A percentile compares a stretch with the other conserved stretches of the same genome.
Conservation (phyloP, 2,888 invertebrate genomes). For the Piscicola geometra region DNA sequence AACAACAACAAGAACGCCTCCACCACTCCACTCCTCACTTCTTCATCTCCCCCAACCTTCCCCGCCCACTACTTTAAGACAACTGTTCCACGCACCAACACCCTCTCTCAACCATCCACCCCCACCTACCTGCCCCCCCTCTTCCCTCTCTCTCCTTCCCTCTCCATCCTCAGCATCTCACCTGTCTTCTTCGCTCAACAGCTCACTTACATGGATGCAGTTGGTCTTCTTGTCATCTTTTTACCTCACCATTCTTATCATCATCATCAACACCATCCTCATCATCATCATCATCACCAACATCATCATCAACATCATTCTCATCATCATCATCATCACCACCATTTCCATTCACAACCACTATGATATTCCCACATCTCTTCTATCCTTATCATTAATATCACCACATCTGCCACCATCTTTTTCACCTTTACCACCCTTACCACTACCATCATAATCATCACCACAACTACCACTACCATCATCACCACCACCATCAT, state of each 20-base stretch:
- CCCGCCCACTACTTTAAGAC: not conserved
- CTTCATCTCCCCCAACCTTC: not conserved
- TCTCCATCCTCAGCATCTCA: constrained; percentile 40
- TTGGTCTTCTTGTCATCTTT: constrained; percentile 53
- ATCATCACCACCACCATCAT: no score
- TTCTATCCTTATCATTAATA: no score
- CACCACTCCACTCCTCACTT: not conserved
- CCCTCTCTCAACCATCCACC: not conserved
- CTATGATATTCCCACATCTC: no score
- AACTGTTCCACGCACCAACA: not conserved
- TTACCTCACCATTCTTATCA: not conserved
- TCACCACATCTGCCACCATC: no score
- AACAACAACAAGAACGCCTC: not conserved
- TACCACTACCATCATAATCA: no score
- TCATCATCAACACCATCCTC: not conserved
- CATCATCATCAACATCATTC: not conserved
- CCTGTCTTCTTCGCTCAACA: constrained; percentile 75
- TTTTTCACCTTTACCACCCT: no score
- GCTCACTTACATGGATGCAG: constrained; percentile 91
- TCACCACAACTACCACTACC: no score
- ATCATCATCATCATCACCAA: constrained; percentile 1
- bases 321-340: no score
- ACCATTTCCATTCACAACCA: no score
- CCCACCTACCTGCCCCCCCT: not conserved
- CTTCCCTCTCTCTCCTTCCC: constrained; percentile 39